Evolutionary conservation across 2,888 invertebrate species (phyloP).

Genomic region (Biston stratarius): DNA sequence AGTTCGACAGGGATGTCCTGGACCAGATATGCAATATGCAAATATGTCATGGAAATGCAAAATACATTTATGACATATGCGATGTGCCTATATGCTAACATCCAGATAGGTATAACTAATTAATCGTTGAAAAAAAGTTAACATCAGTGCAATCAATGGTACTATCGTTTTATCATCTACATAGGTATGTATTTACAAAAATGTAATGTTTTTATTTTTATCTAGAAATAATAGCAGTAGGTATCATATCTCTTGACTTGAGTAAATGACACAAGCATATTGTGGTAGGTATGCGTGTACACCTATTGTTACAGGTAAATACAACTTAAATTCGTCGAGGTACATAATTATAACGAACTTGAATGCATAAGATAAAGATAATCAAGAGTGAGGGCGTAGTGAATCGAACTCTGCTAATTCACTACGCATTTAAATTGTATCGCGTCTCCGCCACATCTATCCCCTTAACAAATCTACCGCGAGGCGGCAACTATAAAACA

Average conservation of each 20-base stretch:
- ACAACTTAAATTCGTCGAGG: background rate
- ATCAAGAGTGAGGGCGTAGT: background rate
- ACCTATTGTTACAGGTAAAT: background rate
- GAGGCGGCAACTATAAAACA: slow-evolving; percentile 55
- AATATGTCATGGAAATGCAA: too few species aligned
- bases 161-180: background rate
- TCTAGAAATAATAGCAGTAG: too few species aligned
- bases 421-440: slow-evolving; percentile 28
- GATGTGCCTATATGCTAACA: too few species aligned
- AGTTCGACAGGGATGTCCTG: too few species aligned
- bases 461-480: slow-evolving; percentile 15
- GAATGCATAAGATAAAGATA: slow-evolving; percentile 11
- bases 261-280: too few species aligned
- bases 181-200: background rate
- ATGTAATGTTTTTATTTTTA: background rate
- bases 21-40: too few species aligned
- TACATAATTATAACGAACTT: slow-evolving; percentile 19
- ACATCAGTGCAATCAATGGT: too few species aligned
- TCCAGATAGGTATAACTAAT: too few species aligned
- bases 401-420: slow-evolving; percentile 18
- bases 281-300: too few species aligned
- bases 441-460: slow-evolving; percentile 15
- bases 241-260: too few species aligned
- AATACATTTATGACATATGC: too few species aligned
- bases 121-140: too few species aligned